phyloP scores from a whole-genome alignment of 2,888 invertebrate species.

The Onthophagus sagittarius region DNA sequence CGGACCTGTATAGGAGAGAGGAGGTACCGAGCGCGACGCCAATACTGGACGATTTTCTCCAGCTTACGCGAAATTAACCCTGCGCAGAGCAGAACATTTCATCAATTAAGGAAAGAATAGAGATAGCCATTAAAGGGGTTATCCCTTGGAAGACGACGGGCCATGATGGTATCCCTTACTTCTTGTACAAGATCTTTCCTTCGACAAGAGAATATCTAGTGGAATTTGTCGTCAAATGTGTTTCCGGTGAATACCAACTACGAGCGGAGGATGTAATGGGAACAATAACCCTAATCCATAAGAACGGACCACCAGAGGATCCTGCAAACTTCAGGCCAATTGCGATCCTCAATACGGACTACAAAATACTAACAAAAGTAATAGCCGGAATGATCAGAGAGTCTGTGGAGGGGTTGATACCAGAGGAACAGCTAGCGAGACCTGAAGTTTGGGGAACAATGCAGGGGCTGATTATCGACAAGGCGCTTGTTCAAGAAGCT shows the following conservation, averaged over 20 bases:
- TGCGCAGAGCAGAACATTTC: too few species aligned
- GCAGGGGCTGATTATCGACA: constrained; percentile 15
- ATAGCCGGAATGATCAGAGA: background rate
- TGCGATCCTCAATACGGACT: constrained; percentile 18
- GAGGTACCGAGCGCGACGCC: background rate
- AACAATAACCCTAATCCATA: constrained; percentile 12
- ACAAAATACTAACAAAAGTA: constrained; percentile 19
- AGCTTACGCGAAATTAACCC: background rate
- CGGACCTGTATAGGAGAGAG: background rate
- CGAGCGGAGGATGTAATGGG: too few species aligned
- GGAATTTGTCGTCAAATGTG: too few species aligned
- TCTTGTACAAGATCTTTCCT: background rate
- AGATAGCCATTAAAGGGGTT: background rate
- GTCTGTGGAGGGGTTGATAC: background rate
- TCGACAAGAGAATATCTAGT: too few species aligned
- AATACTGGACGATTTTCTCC: background rate
- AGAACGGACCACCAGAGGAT: background rate
- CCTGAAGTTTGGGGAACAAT: constrained; percentile 15
- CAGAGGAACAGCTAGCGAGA: constrained; percentile 16
- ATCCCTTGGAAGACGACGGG: background rate
- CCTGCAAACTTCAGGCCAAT: constrained; percentile 18
- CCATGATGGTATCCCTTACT: background rate
- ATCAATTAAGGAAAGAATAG: background rate
- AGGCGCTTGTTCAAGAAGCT: constrained; percentile 1
- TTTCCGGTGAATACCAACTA: constrained; percentile 11